Percentiles rank a stretch among this genome's conserved stretches.
phyloP scores from a whole-genome alignment of 2,113 vertebrate genomes.

The Crypturellus undulatus region DNA sequence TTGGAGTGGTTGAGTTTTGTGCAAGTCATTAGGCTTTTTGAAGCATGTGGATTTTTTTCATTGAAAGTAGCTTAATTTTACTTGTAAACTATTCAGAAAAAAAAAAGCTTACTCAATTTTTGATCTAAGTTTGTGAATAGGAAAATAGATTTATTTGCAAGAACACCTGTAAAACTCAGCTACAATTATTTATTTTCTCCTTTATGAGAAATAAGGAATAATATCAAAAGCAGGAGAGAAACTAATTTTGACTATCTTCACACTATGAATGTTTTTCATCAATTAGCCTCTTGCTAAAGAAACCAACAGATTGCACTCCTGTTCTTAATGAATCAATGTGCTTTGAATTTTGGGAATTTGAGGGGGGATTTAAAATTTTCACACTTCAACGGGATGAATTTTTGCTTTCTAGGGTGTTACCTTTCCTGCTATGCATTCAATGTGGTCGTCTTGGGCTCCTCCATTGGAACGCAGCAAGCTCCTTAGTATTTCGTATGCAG shows the following conservation, averaged over 20 bases:
- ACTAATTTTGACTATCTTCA: not conserved
- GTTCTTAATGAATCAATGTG: not conserved
- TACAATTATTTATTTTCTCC: not conserved
- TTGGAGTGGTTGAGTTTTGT: not conserved
- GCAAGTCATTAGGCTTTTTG: not conserved
- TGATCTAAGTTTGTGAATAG: not conserved
- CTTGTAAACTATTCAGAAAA: not conserved
- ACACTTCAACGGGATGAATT: not conserved
- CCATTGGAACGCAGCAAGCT: conserved; percentile 96
- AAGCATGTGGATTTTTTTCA: not conserved
- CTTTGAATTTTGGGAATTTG: not conserved
- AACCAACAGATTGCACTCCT: not conserved
- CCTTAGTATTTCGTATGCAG: conserved; percentile 94
- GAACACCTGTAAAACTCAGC: not conserved
- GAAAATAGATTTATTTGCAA: not conserved
- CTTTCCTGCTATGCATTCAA: conserved; percentile 96
- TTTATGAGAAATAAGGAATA: not conserved
- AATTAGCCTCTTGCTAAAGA: not conserved
- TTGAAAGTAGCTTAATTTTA: not conserved
- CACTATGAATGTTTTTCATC: not conserved
- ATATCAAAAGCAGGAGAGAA: not conserved
- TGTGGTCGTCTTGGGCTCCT: conserved; percentile 97
- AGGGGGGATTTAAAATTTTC: not conserved
- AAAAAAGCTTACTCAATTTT: not conserved
- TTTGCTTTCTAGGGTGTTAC: conserved; percentile 89